phyloP scores from a whole-genome alignment of 2,888 invertebrate genomes.

The Labia minor region DNA sequence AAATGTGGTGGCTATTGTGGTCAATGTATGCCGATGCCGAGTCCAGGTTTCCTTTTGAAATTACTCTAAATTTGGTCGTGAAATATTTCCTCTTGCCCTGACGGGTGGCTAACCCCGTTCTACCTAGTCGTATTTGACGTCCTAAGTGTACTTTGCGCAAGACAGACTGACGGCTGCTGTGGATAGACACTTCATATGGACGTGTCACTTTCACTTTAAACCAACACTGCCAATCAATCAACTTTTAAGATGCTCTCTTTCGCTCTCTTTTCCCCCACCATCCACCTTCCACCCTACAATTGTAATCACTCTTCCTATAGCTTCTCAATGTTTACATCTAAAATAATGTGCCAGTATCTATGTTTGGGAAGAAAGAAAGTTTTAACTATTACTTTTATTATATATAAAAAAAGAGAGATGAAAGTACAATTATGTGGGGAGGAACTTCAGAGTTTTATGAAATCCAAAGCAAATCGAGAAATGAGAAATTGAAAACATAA shows the following conservation, averaged over 20 bases:
- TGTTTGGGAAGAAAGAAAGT: neutral
- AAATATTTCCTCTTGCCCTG: neutral
- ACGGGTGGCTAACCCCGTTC: neutral
- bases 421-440: too few relatives aligned
- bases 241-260: neutral
- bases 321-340: neutral
- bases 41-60: neutral
- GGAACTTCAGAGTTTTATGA: constrained; percentile 1
- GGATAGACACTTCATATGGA: neutral
- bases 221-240: constrained; percentile 13
- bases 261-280: too few relatives aligned
- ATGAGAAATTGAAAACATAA: too few relatives aligned
- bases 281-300: too few relatives aligned
- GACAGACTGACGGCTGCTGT: neutral
- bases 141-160: neutral
- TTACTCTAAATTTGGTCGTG: neutral
- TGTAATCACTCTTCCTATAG: too few relatives aligned
- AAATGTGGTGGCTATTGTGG: constrained; percentile 67
- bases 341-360: neutral
- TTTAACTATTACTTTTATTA: neutral
- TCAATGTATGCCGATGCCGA: constrained; percentile 39
- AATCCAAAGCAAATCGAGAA: neutral
- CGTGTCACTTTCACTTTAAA: neutral
- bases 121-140: neutral
- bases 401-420: too few relatives aligned